Percentiles rank a stretch among this genome's conserved stretches.
These are phyloP conservation scores for Psilopsiagon aurifrons DNA, from an alignment of 2,113 vertebrate species.

Conservation along the genomic window DNA sequence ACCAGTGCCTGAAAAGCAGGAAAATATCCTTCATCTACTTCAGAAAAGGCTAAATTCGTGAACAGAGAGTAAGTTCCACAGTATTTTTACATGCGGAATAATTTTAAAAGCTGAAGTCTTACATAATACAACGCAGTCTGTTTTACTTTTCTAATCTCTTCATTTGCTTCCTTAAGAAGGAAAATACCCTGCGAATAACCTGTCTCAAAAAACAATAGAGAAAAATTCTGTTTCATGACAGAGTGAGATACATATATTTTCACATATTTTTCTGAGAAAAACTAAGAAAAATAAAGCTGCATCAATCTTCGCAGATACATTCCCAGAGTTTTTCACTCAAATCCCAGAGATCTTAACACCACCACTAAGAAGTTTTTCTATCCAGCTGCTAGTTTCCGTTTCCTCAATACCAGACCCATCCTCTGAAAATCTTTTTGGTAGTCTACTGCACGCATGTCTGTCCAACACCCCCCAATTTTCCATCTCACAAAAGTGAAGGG, in stretches of 20 bases:
- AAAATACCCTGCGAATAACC: not conserved
- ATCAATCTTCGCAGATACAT: not conserved
- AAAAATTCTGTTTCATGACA: not conserved
- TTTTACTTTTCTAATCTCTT: not conserved
- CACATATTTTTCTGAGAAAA: not conserved
- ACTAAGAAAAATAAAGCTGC: not conserved
- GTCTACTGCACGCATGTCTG: fast-evolving
- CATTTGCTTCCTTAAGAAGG: not conserved
- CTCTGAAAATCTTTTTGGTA: not conserved
- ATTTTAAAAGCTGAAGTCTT: not conserved
- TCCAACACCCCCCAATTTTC: not conserved
- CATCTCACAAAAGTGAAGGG: not conserved
- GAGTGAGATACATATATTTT: not conserved
- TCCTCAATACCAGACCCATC: fast-evolving
- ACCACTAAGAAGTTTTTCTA: not conserved
- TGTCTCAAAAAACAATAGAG: not conserved
- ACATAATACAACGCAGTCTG: not conserved
- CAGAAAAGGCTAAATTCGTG: not conserved
- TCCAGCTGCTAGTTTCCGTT: not conserved
- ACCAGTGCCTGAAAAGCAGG: not conserved
- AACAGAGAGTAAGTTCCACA: not conserved
- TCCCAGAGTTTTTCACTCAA: not conserved
- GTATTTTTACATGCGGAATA: not conserved
- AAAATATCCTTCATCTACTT: not conserved
- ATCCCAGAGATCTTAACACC: not conserved